Base-by-base conservation (phyloP, 1,140 invertebrate genomes). In the Lordiphosa collinella region DNA sequence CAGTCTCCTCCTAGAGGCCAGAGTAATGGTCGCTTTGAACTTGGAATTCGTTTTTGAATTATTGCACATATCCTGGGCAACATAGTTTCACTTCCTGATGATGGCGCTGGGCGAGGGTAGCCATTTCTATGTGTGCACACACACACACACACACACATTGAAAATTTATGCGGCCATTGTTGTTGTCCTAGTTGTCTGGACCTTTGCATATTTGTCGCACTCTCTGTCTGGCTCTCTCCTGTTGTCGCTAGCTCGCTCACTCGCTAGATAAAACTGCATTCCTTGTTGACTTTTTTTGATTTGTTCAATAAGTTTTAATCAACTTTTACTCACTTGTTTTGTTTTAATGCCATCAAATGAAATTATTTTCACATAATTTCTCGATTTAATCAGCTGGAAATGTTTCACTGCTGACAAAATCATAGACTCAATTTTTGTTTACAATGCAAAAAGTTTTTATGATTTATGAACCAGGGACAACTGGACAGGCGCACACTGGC, bases 21-120 rank as follows among this genome's bases (percentile, higher is more conserved):
- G 73, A 87, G 75, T 87, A 85, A 87, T 87, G 85, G 85, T 60
- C 68, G 79, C 85, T 87, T 87, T 87, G 85, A 87, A 87, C 85
- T 87, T 87, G 85, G 84, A 85, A 87, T 75, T 86, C 61, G 58
- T 63, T 79, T 87, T 87, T 82, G 85, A 87, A 82, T 87, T 87
- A 87, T 87, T 80, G 65, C 71, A 73, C 72, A 72, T 76, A 78
- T 87, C 67, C 69, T 78, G 72, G 68, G 70, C 74, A 80, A 82
- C 82, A 86, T 86, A 86, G 82, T 86, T 86, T 86, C 75, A 86
- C 82, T 86, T 86, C 82, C 82, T 72, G 66, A 66, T 73, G 60
- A 67, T 61, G 62, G 62, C 50, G 48, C 6, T 49, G 16, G 51
- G 51, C 9, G 14, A 40, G 35, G 29, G 38, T 14, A 22, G 38